Conservation (phyloP, 1,140 invertebrate genomes). For the Scaptodrosophila lebanonensis region DNA sequence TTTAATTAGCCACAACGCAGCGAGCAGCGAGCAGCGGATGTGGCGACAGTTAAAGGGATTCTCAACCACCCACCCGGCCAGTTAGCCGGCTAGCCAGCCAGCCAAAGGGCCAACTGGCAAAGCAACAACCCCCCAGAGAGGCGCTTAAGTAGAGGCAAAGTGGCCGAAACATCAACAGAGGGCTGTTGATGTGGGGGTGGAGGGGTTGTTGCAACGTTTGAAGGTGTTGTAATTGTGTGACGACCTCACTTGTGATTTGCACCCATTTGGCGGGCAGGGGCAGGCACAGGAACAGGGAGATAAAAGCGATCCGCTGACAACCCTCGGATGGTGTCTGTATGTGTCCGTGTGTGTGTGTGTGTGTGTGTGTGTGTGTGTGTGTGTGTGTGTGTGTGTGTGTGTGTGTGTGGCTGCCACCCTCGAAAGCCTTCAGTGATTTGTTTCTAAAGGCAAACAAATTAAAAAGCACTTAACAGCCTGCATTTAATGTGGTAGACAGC, state of each 20-base stretch:
- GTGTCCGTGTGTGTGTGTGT: too few species aligned
- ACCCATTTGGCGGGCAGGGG: neutral
- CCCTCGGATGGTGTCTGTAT: too few species aligned
- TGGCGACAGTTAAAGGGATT: too few species aligned
- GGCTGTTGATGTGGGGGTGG: neutral
- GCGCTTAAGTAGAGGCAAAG: slow-evolving; percentile 57
- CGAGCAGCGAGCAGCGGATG: slow-evolving; percentile 1
- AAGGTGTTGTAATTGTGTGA: slow-evolving; percentile 70
- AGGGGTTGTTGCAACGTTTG: slow-evolving; percentile 44
- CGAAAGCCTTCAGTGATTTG: slow-evolving; percentile 21
- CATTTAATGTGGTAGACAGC: too few species aligned
- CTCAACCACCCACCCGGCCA: neutral
- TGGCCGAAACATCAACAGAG: neutral
- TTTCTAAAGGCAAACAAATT: slow-evolving; percentile 64
- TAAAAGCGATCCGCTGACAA: neutral
- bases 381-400: too few species aligned
- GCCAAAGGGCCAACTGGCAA: neutral
- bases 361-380: too few species aligned
- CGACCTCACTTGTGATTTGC: slow-evolving; percentile 44
- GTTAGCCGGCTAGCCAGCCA: neutral
- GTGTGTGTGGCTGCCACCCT: too few species aligned
- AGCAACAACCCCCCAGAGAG: slow-evolving; percentile 48
- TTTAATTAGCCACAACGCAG: slow-evolving; percentile 49
- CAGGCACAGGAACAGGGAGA: neutral
- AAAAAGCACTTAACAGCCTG: slow-evolving; percentile 72